Evolutionary conservation across 2,113 vertebrate genomes (phyloP), one percentile per base, ranked within the genome.

Genomic region (cat (Felis catus)): DNA sequence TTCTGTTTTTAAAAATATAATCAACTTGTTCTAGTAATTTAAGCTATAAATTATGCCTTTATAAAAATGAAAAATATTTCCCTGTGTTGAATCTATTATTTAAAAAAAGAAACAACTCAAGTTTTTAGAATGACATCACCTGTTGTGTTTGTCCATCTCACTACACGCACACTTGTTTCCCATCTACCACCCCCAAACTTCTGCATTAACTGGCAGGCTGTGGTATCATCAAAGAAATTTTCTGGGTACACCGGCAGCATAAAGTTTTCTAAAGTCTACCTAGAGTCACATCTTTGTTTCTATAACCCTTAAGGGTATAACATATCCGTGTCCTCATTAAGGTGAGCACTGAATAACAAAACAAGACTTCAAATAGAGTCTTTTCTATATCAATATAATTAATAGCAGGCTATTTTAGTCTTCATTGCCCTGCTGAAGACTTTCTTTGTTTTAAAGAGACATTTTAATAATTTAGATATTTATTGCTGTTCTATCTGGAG

Each of bases 1-100:
- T 93, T 98, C 74, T 10, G 29, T 94, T 98, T 97, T 86, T 89
- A 97, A 98, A 96, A 96, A 97, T 97, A 91, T 87, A 96, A 81
- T n/a, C 79, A 89, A 94, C 51, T 95, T 83, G 65, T 73, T 95
- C 65, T 79, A 92, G 73, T 7, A 4, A 84, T 78, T 68, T 71
- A 98, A 97, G 53, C 48, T 91, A 76, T 83, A 94, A 94, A 82
- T 39, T 61, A 79, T 65, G 5, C 21, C 45, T 95, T 97, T 85
- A 58, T 58, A 96, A 39, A 86, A 90, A 98, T 93, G 96, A 1
- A 2, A 36, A 29, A 58, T 33, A 92, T 89, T 95, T 91, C 73
- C 74, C 78, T 82, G 29, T 36, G 6, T 63, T 66, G n/a, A 96
- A 95, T 66, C 1, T 14, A 87, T 86, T 7, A 71, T 68, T 86